phyloP scores from a whole-genome alignment of 35 echinoderm and acorn worm species.

The Eucidaris tribuloides region DNA sequence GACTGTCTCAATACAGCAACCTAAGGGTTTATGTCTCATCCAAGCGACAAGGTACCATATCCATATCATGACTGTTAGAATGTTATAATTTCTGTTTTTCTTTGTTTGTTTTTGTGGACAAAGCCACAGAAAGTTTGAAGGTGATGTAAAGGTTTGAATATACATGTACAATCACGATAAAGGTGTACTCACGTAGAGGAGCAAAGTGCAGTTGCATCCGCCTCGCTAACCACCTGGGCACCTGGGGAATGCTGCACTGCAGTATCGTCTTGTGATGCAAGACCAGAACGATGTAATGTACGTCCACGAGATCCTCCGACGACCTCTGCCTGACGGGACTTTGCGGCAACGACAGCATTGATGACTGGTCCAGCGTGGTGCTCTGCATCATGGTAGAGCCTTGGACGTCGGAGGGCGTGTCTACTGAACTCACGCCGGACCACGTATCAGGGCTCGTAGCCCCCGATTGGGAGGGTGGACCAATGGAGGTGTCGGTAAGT shows the following conservation, averaged over 20 bases:
- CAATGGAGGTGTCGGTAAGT: not conserved
- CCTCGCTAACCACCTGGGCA: slow-evolving; percentile 24
- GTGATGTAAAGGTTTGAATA: not conserved
- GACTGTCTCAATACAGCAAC: too few species aligned
- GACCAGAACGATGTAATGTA: slow-evolving; percentile 53
- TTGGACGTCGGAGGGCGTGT: not conserved
- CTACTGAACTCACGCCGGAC: not conserved
- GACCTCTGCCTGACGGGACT: not conserved
- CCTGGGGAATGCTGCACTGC: slow-evolving; percentile 51
- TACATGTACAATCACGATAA: not conserved
- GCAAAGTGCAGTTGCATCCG: slow-evolving; percentile 48
- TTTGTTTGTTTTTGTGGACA: not conserved
- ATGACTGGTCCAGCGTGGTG: not conserved
- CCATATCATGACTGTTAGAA: not conserved
- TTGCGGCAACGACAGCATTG: not conserved
- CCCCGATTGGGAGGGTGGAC: not conserved
- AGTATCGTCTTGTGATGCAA: slow-evolving; percentile 58
- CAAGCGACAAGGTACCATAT: not conserved
- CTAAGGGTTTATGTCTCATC: not conserved
- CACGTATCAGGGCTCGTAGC: not conserved
- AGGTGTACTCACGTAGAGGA: slow-evolving; percentile 25
- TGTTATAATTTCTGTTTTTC: not conserved
- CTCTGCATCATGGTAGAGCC: not conserved
- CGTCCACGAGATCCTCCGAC: slow-evolving; percentile 14
- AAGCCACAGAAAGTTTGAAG: not conserved